Evolutionary conservation across 2,113 vertebrate genomes (phyloP).

Genomic region (Pygathrix nemaeus): DNA sequence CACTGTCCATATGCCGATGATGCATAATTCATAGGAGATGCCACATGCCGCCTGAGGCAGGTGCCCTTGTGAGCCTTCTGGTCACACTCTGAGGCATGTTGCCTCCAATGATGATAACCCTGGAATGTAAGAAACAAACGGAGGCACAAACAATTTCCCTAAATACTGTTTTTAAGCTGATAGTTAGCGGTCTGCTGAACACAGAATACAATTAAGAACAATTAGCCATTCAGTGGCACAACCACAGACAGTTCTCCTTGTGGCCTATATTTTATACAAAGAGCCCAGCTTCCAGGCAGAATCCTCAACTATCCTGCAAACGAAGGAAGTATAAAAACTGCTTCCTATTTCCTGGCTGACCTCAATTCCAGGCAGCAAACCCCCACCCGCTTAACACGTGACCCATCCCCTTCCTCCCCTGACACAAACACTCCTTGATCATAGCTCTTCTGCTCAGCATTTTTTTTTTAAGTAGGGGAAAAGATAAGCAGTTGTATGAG

Average conservation of each 20-base stretch:
- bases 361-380: neutral
- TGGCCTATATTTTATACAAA: conserved; percentile 74
- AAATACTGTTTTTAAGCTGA: conserved; percentile 77
- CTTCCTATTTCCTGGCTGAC: conserved; percentile 80
- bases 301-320: neutral
- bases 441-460: neutral
- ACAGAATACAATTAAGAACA: conserved; percentile 67
- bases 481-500: conserved; percentile 78
- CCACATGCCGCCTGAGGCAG: neutral
- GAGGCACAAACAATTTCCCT: conserved; percentile 71
- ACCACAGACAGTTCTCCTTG: conserved; percentile 14
- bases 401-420: neutral
- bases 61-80: neutral
- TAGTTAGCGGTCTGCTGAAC: conserved; percentile 72
- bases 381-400: neutral
- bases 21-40: neutral
- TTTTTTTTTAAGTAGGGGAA: conserved; percentile 66
- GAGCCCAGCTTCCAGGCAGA: conserved; percentile 47
- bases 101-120: conserved; percentile 64
- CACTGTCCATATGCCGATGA: conserved; percentile 39
- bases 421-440: neutral
- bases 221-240: conserved; percentile 46
- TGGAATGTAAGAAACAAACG: conserved; percentile 63
- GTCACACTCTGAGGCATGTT: neutral
- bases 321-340: conserved; percentile 60